Evolutionary conservation across 64 coral and sea anemone species (phyloP), one percentile per base, ranked within the genome.

Genomic region (Porites australiensis): DNA sequence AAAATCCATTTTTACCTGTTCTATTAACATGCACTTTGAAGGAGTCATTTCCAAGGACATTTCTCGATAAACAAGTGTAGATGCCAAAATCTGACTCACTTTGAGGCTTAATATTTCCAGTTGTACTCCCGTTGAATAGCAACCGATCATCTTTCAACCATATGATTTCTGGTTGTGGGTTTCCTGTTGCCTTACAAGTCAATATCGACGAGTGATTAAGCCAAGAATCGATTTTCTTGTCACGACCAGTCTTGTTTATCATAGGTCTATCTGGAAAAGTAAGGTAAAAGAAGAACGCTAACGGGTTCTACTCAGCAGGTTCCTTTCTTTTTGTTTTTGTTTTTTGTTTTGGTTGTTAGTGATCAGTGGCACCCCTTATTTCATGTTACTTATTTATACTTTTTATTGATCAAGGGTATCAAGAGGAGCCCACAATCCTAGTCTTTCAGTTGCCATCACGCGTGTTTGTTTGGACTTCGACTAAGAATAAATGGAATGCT

Each of bases 111-210:
- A 82, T 47, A 6, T 8, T 64, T 18, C 12, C 58, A 65, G 60
- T 27, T 37, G 9, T 46, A 44, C 1, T 4, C 13, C 58, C 58
- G 6, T 9, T 65, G 4, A 6, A 37, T 12, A 49, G 8, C 2
- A 19, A 13, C 2, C 2, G 12, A 16, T 20, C 12, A 7, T 72
- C 65, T 44, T 55, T 69, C 49, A 49, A 87, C 83, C 83, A 87
- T 6, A 23, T 54, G 83, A 87, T 53, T 13, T 27, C 6, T 14
- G 83, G 64, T 44, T 4, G 12, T 0, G 83, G 83, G 72, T 87
- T 87, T 37, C 83, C 83, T 4, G 13, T 53, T 37, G 83, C 83
- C 6, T 72, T 48, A 51, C 88, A 90, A 18, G 46, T 75, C 3
- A 90, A 44, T 79, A 49, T 37, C 19, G 77, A 77, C 0, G 19